Conservation (phyloP, 2,113 vertebrate genomes). For the Columba janthina region DNA sequence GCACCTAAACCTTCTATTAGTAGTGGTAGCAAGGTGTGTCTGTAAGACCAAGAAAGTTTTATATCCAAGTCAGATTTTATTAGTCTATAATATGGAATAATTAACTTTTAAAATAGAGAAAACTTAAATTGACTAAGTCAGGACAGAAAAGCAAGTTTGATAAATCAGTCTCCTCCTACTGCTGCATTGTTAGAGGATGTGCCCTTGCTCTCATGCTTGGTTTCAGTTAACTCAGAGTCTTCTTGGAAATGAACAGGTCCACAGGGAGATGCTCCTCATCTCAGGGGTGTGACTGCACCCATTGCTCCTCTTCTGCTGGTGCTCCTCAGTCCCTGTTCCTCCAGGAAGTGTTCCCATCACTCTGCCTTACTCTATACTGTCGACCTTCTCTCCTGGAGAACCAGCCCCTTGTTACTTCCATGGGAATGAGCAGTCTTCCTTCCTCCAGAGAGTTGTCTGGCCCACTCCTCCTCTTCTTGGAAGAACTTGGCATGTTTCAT, state of each 20-base stretch:
- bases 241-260: background rate
- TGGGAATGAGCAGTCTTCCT: rapidly evolving
- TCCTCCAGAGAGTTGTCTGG: background rate
- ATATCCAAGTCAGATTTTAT: background rate
- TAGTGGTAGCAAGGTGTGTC: background rate
- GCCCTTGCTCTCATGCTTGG: background rate
- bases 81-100: background rate
- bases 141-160: background rate
- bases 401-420: background rate
- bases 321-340: background rate
- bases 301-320: background rate
- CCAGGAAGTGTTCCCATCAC: background rate
- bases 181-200: background rate
- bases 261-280: background rate
- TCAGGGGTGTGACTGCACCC: background rate
- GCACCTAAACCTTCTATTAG: background rate
- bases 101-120: background rate
- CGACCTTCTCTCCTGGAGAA: background rate
- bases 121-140: background rate
- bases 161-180: background rate
- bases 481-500: background rate
- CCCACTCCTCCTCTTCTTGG: background rate
- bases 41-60: background rate
- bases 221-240: background rate
- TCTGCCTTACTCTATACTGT: background rate